phyloP scores from a whole-genome alignment of 2,888 invertebrate species.

The Tenthredo scrophulariae region DNA sequence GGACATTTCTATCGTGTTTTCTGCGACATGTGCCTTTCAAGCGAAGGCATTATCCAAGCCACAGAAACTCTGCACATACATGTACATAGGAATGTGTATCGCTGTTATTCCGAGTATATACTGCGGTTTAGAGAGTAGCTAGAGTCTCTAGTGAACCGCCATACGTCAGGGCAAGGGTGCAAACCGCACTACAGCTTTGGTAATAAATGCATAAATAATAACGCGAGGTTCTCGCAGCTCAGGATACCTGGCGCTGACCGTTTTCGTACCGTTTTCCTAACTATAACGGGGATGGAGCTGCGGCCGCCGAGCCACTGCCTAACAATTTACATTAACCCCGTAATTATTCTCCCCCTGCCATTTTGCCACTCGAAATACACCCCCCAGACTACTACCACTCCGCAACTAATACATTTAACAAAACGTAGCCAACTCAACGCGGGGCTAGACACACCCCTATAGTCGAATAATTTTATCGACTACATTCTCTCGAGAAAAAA shows the following conservation, averaged over 20 bases:
- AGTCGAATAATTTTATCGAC: neutral
- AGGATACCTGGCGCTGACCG: constrained; percentile 10
- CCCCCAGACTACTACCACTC: neutral
- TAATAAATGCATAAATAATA: constrained; percentile 56
- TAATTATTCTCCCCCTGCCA: constrained; percentile 37
- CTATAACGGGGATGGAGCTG: neutral
- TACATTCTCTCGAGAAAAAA: neutral
- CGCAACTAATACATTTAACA: neutral
- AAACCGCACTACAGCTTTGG: constrained; percentile 47
- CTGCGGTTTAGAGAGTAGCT: constrained; percentile 20
- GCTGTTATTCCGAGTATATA: constrained; percentile 13
- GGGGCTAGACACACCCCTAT: neutral
- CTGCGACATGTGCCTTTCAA: neutral
- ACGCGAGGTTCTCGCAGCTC: constrained; percentile 1
- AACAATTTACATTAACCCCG: constrained; percentile 47
- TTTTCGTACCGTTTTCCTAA: constrained; percentile 32
- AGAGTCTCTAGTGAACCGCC: constrained; percentile 33
- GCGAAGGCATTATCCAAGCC: neutral
- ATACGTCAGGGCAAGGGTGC: constrained; percentile 34
- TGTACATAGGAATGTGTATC: neutral
- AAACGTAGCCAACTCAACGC: neutral
- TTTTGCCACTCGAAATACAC: neutral
- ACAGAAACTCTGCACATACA: neutral
- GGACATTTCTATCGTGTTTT: neutral
- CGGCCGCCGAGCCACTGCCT: constrained; percentile 16